These are phyloP conservation scores for Ciconia maguari DNA, from an alignment of 2,113 vertebrate species.

Conservation along the genomic window DNA sequence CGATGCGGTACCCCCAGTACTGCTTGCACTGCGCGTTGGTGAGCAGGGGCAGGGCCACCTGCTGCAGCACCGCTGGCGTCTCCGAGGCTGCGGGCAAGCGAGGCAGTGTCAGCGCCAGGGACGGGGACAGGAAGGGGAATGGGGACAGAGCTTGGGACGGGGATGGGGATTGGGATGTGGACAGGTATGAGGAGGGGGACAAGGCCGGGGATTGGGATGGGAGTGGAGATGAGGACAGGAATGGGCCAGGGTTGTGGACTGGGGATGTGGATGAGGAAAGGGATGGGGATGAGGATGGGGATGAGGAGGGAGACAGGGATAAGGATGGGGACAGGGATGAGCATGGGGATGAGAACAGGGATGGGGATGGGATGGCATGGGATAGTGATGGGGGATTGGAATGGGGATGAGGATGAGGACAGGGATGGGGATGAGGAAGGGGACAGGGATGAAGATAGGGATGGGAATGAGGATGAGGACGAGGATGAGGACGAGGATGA, in stretches of 20 bases:
- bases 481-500: no score
- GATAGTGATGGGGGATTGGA: no score
- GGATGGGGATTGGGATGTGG: background rate
- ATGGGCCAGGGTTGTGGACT: no score
- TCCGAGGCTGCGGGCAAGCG: constrained; percentile 56
- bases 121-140: no score
- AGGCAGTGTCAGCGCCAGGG: background rate
- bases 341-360: background rate
- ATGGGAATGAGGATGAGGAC: background rate
- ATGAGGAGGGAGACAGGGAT: no score
- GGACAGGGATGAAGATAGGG: background rate
- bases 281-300: no score
- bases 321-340: no score
- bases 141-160: background rate
- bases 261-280: background rate
- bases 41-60: constrained; percentile 82
- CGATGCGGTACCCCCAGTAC: constrained; percentile 79
- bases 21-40: constrained; percentile 71
- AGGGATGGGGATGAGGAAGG: no score
- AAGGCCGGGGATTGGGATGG: no score
- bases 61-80: constrained; percentile 81
- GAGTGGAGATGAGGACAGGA: background rate
- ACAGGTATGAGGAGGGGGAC: no score
- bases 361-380: no score
- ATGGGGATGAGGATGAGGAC: no score